Percentiles rank a stretch among this genome's conserved stretches.
Evolutionary conservation across 1,140 invertebrate genomes (phyloP).

Genomic region (Pectinophora gossypiella): DNA sequence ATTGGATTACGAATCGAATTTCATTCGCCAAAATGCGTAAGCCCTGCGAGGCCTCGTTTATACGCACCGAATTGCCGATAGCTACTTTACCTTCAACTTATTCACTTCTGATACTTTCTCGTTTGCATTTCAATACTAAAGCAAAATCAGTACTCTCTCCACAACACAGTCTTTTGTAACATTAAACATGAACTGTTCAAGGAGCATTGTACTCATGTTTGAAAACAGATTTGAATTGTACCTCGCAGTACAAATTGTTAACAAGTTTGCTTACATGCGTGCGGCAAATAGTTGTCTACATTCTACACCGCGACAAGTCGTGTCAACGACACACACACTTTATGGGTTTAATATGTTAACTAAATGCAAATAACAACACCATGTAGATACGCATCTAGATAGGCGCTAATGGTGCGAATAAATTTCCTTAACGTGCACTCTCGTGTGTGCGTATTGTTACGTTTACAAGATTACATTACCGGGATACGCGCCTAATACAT

Average conservation of each 20-base stretch:
- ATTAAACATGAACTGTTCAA: background rate
- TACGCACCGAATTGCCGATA: background rate
- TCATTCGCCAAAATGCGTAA: conserved; percentile 12
- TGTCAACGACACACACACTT: conserved; percentile 45
- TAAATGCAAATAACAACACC: conserved; percentile 48
- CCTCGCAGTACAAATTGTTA: background rate
- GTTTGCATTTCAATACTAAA: too few relatives aligned
- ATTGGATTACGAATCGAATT: conserved; percentile 35
- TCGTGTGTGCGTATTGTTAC: background rate
- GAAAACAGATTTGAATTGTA: background rate
- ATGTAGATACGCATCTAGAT: conserved; percentile 12
- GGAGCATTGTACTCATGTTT: background rate
- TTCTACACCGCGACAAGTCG: conserved; percentile 15
- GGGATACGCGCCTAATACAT: background rate
- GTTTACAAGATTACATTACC: background rate
- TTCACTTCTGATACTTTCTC: too few relatives aligned
- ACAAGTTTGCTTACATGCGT: conserved; percentile 2
- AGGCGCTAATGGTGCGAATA: conserved; percentile 12
- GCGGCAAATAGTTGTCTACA: conserved; percentile 1
- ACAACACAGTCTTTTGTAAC: too few relatives aligned
- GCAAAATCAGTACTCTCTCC: too few relatives aligned
- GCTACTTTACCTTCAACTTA: background rate
- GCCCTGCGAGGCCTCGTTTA: background rate
- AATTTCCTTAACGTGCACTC: conserved; percentile 5
- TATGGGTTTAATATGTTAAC: conserved; percentile 61